phyloP scores from a whole-genome alignment of 2,113 vertebrate genomes.

The human region GRCh38 chrX:15505001-15505500 shows the following conservation, averaged over 20 bases:
- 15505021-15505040: neutral
- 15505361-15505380: neutral
- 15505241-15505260: neutral
- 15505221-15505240: constrained; percentile 11
- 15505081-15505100: neutral
- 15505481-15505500: neutral
- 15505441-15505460: neutral
- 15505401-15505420: neutral
- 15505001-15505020: neutral
- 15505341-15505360: neutral
- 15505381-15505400: neutral
- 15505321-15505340: neutral
- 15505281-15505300: neutral
- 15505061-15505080: neutral
- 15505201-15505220: neutral
- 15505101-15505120: neutral
- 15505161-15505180: neutral
- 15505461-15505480: neutral
- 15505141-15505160: neutral
- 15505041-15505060: neutral
- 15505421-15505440: neutral
- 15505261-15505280: neutral
- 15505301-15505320: neutral
- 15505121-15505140: neutral
- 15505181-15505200: neutral